A percentile compares a stretch with the other conserved stretches of the same genome.
Evolutionary conservation across 1,140 invertebrate species (phyloP).

Genomic region (Eulimnadia texana): DNA sequence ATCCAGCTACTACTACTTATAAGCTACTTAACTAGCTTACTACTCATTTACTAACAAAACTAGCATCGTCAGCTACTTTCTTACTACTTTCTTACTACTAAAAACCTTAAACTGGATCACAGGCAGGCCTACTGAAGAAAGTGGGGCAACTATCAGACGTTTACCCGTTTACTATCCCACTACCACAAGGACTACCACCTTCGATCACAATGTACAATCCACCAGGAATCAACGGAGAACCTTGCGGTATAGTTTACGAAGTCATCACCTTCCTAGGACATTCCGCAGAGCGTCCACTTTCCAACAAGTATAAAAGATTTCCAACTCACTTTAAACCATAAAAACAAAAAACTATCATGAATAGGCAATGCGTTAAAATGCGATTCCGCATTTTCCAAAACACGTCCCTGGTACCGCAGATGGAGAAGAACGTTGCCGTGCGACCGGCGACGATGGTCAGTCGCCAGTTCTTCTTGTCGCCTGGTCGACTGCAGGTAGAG

Average conservation of each 20-base stretch:
- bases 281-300: background rate
- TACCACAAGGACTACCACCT: constrained; percentile 14
- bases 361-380: constrained; percentile 12
- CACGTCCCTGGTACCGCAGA: constrained; percentile 12
- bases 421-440: constrained; percentile 4
- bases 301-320: background rate
- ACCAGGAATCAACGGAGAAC: constrained; percentile 9
- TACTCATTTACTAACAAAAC: too few relatives aligned
- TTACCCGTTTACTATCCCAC: constrained; percentile 10
- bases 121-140: constrained; percentile 9
- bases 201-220: constrained; percentile 8
- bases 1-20: too few relatives aligned
- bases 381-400: constrained; percentile 11
- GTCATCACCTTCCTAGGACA: constrained; percentile 2
- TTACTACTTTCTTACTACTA: too few relatives aligned
- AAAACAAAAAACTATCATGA: too few relatives aligned
- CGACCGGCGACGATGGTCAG: constrained; percentile 12
- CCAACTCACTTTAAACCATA: background rate
- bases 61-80: too few relatives aligned
- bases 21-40: too few relatives aligned
- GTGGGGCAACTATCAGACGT: constrained; percentile 13
- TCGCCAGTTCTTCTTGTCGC: constrained; percentile 13
- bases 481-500: constrained; percentile 15
- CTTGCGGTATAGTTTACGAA: constrained; percentile 14
- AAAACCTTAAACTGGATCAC: too few relatives aligned